Evolutionary conservation across 1,140 invertebrate species (phyloP), one percentile per base, ranked within the genome.

Genomic region (Drosophila navojoa): DNA sequence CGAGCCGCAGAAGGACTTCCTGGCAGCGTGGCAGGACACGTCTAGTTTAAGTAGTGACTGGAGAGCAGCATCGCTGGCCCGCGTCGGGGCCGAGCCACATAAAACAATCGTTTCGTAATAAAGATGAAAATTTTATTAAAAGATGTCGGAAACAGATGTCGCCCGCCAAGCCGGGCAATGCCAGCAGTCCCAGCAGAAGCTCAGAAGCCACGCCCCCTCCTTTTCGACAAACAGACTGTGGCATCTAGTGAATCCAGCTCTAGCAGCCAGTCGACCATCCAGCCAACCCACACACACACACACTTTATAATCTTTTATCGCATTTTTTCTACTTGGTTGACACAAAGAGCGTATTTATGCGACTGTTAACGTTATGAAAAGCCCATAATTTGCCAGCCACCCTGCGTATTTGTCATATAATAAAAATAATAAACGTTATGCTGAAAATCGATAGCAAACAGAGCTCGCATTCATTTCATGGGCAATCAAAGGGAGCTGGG

Each of bases 111-210:
- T 90, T 85, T 85, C 74, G 89, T 92, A 92, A 92, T 92, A 92
- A 92, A 91, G 91, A 92, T 92, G 91, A 92, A 92, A 92, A 91
- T 92, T 92, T 92, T 92, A 92, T 92, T 92, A 92, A 92, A 92
- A 92, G 91, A 92, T 92, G 91, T 92, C 91, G 80, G 79, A 87
- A 92, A 90, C 91, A 92, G 91, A 92, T 92, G 91, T 87, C 87
- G 84, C 81, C 45, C 53, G 19, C 19, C 19, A 22, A 22, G 19
- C 19, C 19, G 3, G 3, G 19, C 19, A n/a, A n/a, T n/a, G n/a
- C 19, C 2, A 3, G 19, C 19, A 22, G 19, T 22, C 19, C 19
- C 19, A 22, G 19, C 19, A 22, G n/a, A n/a, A n/a, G 19, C 19
- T 2, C 62, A 58, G 67, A 35, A 76, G 64, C 64, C 60, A 53